Evolutionary conservation across 2,888 invertebrate genomes (phyloP).

Genomic region (Elysia crispata): DNA sequence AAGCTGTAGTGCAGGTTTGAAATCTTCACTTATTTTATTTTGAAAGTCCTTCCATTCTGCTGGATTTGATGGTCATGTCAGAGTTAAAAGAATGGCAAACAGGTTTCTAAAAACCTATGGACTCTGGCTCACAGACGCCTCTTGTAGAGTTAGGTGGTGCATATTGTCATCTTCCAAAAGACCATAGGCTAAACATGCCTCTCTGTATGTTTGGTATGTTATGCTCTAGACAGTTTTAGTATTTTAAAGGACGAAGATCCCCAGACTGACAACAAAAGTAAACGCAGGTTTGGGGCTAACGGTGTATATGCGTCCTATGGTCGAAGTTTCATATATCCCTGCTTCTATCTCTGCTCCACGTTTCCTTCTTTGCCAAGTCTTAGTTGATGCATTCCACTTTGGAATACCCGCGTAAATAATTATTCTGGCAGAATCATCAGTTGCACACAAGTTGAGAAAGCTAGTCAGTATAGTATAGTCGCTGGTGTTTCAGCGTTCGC

Average conservation of each 20-base stretch:
- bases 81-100: neutral
- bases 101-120: neutral
- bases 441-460: too few relatives aligned
- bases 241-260: slow-evolving; percentile 12
- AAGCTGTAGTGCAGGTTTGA: neutral
- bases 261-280: slow-evolving; percentile 31
- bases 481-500: neutral
- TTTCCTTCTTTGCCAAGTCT: slow-evolving; percentile 40
- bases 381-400: slow-evolving; percentile 49
- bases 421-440: slow-evolving; percentile 50
- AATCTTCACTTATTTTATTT: neutral
- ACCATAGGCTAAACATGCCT: slow-evolving; percentile 14
- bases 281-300: slow-evolving; percentile 54
- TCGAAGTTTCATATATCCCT: neutral
- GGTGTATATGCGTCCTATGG: slow-evolving; percentile 56
- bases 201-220: neutral
- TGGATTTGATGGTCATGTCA: neutral
- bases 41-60: neutral
- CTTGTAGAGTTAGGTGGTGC: neutral
- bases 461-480: slow-evolving; percentile 50
- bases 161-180: slow-evolving; percentile 22
- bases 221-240: neutral
- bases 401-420: slow-evolving; percentile 52
- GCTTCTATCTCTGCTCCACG: slow-evolving; percentile 24
- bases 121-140: neutral